Base-by-base conservation (phyloP, 2,888 invertebrate genomes). In the Nomada flava region DNA sequence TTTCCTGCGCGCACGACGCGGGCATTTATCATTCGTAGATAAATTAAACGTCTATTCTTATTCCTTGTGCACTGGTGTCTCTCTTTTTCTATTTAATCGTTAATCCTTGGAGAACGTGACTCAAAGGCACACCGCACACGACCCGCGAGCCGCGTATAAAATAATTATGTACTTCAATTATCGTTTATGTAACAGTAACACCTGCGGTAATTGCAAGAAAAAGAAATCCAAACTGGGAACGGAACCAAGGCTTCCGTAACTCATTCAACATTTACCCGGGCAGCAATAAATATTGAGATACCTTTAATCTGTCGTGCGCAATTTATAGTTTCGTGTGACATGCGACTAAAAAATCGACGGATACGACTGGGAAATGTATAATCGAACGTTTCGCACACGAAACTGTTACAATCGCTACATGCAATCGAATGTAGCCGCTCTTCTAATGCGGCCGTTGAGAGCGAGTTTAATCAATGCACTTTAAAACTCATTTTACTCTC, bases 41-140 rank as follows among this genome's bases (percentile, higher is more conserved):
- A 82, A 83, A 82, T 79, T 72, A 82, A 64, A 62, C 67, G 67
- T 64, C 65, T 65, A 69, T 72, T 57, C 76, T 76, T 83, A 79
- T 83, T 79, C 36, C 5, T 36, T 70, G 2, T 36, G 42, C 57
- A 57, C 42, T 29, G 44, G 52, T 36, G 10, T 68, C 52, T 74
- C 29, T 57, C 57, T 63, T 60, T 68, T 63, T 60, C 68, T 60
- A 52, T 79, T 79, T 69, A 73, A 79, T 83, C 64, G 57, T 42
- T 57, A 60, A 78, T 71, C 77, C 72, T 65, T 70, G 62, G 70
- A 23, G 63, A 64, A 59, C 68, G 76, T 82, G 75, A 75, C 79
- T 72, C 75, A 68, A 26, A 68, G 71, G 36, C 67, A 67, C 60
- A 68, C 47, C 79, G 71, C 47, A 20, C 52, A 47, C 29, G 26